A percentile compares a stretch with the other conserved stretches of the same genome.
Evolutionary conservation across 2,797 vertebrate genomes (phyloP).

Genomic region (Syndactyla subalaris): DNA sequence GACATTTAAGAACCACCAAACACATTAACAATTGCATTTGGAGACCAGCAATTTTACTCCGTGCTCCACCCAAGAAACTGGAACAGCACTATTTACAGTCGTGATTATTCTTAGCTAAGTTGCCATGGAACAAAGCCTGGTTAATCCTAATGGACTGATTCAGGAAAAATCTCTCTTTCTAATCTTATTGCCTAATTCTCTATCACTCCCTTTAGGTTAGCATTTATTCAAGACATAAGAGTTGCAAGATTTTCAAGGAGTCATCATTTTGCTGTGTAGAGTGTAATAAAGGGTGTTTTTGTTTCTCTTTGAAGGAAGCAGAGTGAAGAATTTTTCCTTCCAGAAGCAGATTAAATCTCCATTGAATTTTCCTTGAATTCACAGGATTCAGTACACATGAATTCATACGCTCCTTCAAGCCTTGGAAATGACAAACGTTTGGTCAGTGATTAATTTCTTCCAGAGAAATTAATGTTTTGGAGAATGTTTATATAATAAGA

Average conservation of each 20-base stretch:
- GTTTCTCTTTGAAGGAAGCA: constrained; percentile 13
- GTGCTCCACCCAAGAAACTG: constrained; percentile 48
- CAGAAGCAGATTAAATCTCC: constrained; percentile 8
- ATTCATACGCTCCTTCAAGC: not conserved
- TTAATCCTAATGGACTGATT: constrained; percentile 64
- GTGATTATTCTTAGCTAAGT: constrained; percentile 70
- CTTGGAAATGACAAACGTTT: not conserved
- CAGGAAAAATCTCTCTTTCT: constrained; percentile 58
- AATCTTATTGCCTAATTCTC: constrained; percentile 60
- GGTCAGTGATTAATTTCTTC: not conserved
- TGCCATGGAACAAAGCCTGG: constrained; percentile 72
- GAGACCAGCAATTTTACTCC: not conserved
- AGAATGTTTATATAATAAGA: not conserved
- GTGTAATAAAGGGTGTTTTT: not conserved
- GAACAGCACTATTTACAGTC: constrained; percentile 50
- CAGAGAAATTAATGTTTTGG: not conserved
- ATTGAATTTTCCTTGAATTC: constrained; percentile 20
- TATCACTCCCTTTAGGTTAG: constrained; percentile 16
- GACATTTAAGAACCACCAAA: not conserved
- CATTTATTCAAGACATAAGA: not conserved
- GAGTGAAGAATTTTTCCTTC: not conserved
- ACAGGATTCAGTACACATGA: not conserved
- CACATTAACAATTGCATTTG: not conserved
- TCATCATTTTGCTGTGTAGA: not conserved
- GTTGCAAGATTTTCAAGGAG: not conserved